Conservation (phyloP, 2,888 invertebrate species). For the Lithosia quadra region DNA sequence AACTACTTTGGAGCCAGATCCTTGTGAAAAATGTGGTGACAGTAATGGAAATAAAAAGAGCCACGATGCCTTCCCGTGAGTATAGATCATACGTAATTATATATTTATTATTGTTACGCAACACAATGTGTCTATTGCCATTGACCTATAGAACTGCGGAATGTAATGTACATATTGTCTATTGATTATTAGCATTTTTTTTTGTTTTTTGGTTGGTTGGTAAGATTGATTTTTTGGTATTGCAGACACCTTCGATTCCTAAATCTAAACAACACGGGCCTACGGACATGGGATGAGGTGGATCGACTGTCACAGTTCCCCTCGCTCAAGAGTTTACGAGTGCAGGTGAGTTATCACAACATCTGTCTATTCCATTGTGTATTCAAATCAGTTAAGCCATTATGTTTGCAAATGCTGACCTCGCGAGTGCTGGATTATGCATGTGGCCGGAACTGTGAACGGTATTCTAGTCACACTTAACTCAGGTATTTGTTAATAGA, state of each 20-base stretch:
- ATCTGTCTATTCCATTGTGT: conserved; percentile 40
- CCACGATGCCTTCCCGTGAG: conserved; percentile 88
- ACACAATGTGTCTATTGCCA: conserved; percentile 60
- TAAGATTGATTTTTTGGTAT: conserved; percentile 52
- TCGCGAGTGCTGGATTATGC: conserved; percentile 51
- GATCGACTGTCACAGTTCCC: conserved; percentile 95
- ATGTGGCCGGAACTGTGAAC: conserved; percentile 58
- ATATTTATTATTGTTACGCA: conserved; percentile 27
- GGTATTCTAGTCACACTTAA: conserved; percentile 38
- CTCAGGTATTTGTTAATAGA: conserved; percentile 35
- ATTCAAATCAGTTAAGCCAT: conserved; percentile 32
- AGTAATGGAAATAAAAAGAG: conserved; percentile 84
- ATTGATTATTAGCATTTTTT: conserved; percentile 41
- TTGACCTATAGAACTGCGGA: conserved; percentile 74
- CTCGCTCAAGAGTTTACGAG: conserved; percentile 92
- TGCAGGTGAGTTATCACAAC: conserved; percentile 87
- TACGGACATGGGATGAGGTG: conserved; percentile 96
- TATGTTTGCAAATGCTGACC: conserved; percentile 56
- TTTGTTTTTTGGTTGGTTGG: no score
- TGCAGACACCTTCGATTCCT: conserved; percentile 91
- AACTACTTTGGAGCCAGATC: conserved; percentile 87
- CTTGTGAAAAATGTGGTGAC: conserved; percentile 85
- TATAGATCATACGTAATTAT: conserved; percentile 40
- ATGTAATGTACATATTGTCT: conserved; percentile 50
- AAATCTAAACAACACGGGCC: conserved; percentile 94